Percentiles rank a stretch among this genome's conserved stretches.
phyloP scores from a whole-genome alignment of 2,888 invertebrate genomes.

The Eudasyphora cyanicolor region DNA sequence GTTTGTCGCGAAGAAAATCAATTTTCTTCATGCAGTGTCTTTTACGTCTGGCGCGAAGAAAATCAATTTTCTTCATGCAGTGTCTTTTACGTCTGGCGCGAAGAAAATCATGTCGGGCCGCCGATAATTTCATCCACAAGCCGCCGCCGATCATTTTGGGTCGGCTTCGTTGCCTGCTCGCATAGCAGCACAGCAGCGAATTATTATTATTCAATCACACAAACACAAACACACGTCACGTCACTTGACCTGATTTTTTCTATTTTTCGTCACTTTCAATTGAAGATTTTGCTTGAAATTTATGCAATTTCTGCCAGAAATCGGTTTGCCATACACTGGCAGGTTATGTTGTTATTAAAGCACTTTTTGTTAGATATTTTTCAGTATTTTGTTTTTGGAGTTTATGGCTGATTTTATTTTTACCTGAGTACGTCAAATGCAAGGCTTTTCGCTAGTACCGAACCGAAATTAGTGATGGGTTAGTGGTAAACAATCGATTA shows the following conservation, averaged over 20 bases:
- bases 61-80: too few relatives aligned
- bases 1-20: too few relatives aligned
- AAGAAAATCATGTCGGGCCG: too few relatives aligned
- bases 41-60: too few relatives aligned
- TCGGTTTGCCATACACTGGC: neutral
- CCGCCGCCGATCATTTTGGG: too few relatives aligned
- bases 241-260: constrained; percentile 67
- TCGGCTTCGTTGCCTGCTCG: too few relatives aligned
- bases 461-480: constrained; percentile 59
- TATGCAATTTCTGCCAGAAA: neutral
- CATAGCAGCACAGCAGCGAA: too few relatives aligned
- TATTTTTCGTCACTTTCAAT: neutral
- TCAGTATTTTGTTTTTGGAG: constrained; percentile 21
- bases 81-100: too few relatives aligned
- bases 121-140: too few relatives aligned
- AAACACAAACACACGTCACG: constrained; percentile 47
- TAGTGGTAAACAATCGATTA: too few relatives aligned
- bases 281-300: neutral
- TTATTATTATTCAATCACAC: constrained; percentile 14
- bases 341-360: constrained; percentile 6
- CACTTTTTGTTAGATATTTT: constrained; percentile 19
- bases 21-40: too few relatives aligned
- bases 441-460: constrained; percentile 55
- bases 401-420: constrained; percentile 54
- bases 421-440: constrained; percentile 63